phyloP scores from a whole-genome alignment of 2,113 vertebrate genomes.

The Alethe castanea region DNA sequence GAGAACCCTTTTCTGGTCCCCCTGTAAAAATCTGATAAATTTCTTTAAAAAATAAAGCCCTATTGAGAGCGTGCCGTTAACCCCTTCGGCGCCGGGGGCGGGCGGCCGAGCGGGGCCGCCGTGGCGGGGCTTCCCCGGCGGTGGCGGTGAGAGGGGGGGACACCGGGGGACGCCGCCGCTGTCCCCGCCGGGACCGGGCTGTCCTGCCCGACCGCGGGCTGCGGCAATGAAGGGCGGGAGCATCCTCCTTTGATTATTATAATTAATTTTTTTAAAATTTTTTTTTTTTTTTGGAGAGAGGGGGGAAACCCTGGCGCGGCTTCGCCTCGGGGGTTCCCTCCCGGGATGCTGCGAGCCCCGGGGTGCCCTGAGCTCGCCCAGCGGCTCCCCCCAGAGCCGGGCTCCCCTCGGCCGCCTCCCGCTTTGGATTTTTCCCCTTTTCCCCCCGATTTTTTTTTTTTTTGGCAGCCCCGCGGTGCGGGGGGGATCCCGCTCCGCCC shows the following conservation, averaged over 20 bases:
- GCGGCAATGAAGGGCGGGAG: neutral
- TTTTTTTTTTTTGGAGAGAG: neutral
- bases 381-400: neutral
- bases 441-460: too few species aligned
- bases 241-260: neutral
- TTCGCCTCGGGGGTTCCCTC: neutral
- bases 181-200: neutral
- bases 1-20: slow-evolving; percentile 80
- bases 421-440: too few species aligned
- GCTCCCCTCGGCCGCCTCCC: neutral
- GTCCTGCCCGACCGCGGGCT: neutral
- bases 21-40: slow-evolving; percentile 86
- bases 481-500: slow-evolving; percentile 39
- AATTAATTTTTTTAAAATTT: neutral
- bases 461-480: neutral
- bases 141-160: neutral
- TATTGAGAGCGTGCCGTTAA: slow-evolving; percentile 76
- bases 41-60: slow-evolving; percentile 82
- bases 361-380: neutral
- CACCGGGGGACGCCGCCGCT: neutral
- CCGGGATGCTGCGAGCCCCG: neutral
- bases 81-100: slow-evolving; percentile 51
- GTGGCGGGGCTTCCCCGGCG: neutral
- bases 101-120: neutral
- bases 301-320: neutral